Percentiles rank a stretch among this genome's conserved stretches.
Conservation (phyloP, 2,113 vertebrate species). For the Seriola rivoliana region DNA sequence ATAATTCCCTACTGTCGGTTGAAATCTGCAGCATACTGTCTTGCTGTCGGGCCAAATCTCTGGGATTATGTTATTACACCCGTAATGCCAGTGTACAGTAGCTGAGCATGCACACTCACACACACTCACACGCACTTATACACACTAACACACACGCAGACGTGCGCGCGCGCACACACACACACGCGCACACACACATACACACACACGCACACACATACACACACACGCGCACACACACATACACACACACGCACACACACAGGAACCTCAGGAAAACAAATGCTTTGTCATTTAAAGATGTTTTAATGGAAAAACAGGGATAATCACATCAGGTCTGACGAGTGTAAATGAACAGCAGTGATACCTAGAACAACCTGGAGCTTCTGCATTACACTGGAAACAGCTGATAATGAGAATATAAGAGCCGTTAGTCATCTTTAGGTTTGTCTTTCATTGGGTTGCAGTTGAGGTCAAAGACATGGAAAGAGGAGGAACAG, state of each 20-base stretch:
- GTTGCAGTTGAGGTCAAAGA: slow-evolving; percentile 4
- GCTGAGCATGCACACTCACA: not conserved
- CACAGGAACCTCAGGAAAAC: not conserved
- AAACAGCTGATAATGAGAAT: not conserved
- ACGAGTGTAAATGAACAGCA: not conserved
- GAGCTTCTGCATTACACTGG: not conserved
- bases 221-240: slow-evolving; percentile 41
- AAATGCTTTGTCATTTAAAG: slow-evolving; percentile 29
- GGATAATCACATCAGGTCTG: not conserved
- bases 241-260: slow-evolving; percentile 43
- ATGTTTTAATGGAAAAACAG: not conserved
- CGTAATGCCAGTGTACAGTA: slow-evolving; percentile 63
- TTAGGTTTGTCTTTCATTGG: not conserved
- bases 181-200: not conserved
- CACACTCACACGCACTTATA: slow-evolving; percentile 43
- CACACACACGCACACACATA: slow-evolving; percentile 37
- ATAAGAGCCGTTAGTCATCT: not conserved
- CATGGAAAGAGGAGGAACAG: slow-evolving; percentile 12
- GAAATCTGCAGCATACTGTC: slow-evolving; percentile 75
- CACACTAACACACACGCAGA: slow-evolving; percentile 43
- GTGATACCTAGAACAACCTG: not conserved
- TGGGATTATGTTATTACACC: slow-evolving; percentile 81
- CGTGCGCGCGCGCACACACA: slow-evolving; percentile 33
- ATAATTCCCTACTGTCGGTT: slow-evolving; percentile 69
- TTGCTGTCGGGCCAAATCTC: slow-evolving; percentile 73